Base-by-base conservation (phyloP, 37 sponge, comb jelly and placozoan genomes). In the Bolinopsis microptera region DNA sequence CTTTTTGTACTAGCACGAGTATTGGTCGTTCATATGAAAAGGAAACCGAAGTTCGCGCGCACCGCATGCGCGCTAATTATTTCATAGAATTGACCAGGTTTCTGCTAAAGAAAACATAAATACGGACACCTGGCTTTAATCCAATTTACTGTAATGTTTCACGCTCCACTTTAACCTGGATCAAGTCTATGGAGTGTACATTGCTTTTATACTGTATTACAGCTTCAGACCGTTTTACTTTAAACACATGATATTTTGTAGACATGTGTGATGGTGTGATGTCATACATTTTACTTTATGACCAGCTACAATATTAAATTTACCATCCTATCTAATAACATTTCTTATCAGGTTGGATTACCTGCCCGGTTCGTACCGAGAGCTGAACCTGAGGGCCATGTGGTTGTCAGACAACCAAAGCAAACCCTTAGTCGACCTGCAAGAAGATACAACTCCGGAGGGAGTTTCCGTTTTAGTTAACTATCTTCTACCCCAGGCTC, bases 401-500 rank as follows among this genome's bases (percentile, higher is more conserved):
- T 86, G 90, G 90, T 40, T 86, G 27, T 86, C 90, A 39, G 90
- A 86, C 24, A 86, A 86, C 90, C 90, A 86, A 30, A 86, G 36
- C 61, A 86, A 86, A 41, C 61, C 90, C 0, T 38, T 86, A 38
- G 90, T 86, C 0, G 90, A 86, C 24, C 61, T 86, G 1, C 90
- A 86, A 48, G 48, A 86, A 25, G 90, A 86, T 86, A 39, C 61
- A 16, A 41, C 30, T 16, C 61, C 90, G 2, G 90, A 86, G 0
- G 90, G 90, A 8, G 23, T 5, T 21, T 23, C 30, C 0, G 90
- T 86, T 9, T 48, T 86, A 1, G 90, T 86, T 23, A 86, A 86
- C 26, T 86, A 86, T 23, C 90, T 86, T 27, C 26, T 86, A 2
- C 90, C 90, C 13, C 90, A 86, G 26, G 90, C 90, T 39, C 30